Evolutionary conservation across 1,140 invertebrate species (phyloP), one percentile per base, ranked within the genome.

Genomic region (Linepithema humile): DNA sequence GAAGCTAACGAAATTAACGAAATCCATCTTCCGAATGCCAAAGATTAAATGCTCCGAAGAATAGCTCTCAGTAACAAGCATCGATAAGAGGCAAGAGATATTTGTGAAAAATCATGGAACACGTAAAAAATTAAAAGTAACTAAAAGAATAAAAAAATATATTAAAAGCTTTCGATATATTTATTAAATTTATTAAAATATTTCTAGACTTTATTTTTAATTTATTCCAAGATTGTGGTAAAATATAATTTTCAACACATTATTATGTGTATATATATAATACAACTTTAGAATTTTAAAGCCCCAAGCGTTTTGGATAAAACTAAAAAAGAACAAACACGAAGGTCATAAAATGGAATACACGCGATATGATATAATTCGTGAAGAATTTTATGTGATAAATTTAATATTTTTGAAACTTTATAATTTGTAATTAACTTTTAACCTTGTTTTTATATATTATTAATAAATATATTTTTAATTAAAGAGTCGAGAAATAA

Each of bases 341-440:
- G n/a, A n/a, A n/a, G n/a, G n/a, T n/a, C n/a, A n/a, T n/a, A n/a
- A n/a, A n/a, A n/a, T n/a, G n/a, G n/a, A n/a, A n/a, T n/a, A n/a
- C n/a, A n/a, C n/a, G n/a, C n/a, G n/a, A n/a, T n/a, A n/a, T n/a
- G n/a, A n/a, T n/a, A n/a, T n/a, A 67, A 67, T 67, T 67, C 50
- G 9, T 38, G 57, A 62, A 5, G 17, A 74, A 29, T 59, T 59
- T 59, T 77, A 12, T 69, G 20, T 38, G 59, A 48, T n/a, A n/a
- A 77, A n/a, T 53, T 78, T 10, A 67, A 67, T 65, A 53, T 40
- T n/a, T 78, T 69, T 67, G 4, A 40, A 67, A 10, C 10, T 40
- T 20, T 67, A 38, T 35, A 69, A 40, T 53, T 78, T 53, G 15
- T 53, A 12, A 67, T n/a, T 53, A 40, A 29, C 29, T 67, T 62